Base-by-base conservation (phyloP, 35 echinoderm and acorn worm species). In the Apostichopus californicus region DNA sequence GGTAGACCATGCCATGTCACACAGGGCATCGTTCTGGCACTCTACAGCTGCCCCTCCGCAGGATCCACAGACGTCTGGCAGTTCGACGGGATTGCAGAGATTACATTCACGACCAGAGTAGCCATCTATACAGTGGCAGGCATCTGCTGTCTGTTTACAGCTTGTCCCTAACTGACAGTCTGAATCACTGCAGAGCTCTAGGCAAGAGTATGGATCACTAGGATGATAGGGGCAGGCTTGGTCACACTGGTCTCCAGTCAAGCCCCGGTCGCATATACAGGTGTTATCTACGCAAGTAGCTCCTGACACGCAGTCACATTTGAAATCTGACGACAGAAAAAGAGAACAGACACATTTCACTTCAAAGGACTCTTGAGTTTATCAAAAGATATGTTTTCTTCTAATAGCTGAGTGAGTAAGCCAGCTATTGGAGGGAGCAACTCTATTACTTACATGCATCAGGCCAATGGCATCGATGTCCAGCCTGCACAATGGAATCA, bases 21-120 rank as follows among this genome's bases (percentile, higher is more conserved):
- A 94, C 20, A 84, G 56, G 24, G 86, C 93, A 75, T 21, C 72
- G 56, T 94, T 94, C 66, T 94, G 88, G 77, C 93, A 94, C 28
- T 63, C 81, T 15, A 80, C 73, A 12, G 52, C n/a, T 9, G 73
- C 73, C 18, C 93, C n/a, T 9, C 86, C 73, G 28, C 93, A 94
- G 17, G 15, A 34, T 57, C 9, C 53, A 59, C 93, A 94, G 8
- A 78, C 72, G n/a, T 94, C 86, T 1, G 89, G 89, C 14, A 83
- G 68, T n/a, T 56, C 21, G 8, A 34, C 81, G 58, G 77, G 89
- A 72, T 94, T 65, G 15, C 93, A 94, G 54, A 91, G 89, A 17
- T 94, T 91, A 78, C 93, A 94, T 18, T 94, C 60, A 18, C 79
- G 83, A 10, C 93, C 93, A 3, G 93, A 91, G 66, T 94, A 94